Conservation (phyloP, 2,888 invertebrate species). For the Pheosia gnoma region DNA sequence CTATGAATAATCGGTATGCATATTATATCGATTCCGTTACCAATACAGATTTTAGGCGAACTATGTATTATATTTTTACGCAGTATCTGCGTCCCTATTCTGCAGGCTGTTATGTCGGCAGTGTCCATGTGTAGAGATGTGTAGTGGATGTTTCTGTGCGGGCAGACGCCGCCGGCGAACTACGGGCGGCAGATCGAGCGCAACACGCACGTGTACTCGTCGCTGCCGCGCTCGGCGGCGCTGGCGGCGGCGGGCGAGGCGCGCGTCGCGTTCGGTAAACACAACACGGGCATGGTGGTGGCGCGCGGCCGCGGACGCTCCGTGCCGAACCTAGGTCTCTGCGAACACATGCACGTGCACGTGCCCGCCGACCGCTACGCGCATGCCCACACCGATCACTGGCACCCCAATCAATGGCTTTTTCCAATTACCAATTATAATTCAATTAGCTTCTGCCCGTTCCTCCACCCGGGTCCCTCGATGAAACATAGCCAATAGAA, state of each 20-base stretch:
- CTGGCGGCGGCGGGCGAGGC: conserved; percentile 73
- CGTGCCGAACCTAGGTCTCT: conserved; percentile 95
- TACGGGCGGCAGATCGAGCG: conserved; percentile 90
- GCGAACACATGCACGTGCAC: conserved; percentile 39
- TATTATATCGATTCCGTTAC: too few relatives aligned
- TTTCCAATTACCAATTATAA: too few relatives aligned
- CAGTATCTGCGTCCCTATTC: too few relatives aligned
- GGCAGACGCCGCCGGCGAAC: conserved; percentile 90
- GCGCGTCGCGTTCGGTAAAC: conserved; percentile 91
- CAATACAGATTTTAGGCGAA: too few relatives aligned
- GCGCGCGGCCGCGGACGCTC: conserved; percentile 89
- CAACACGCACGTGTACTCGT: conserved; percentile 87
- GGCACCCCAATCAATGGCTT: not conserved
- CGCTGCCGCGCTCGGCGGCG: conserved; percentile 88
- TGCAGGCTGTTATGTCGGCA: too few relatives aligned
- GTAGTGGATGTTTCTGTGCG: conserved; percentile 12
- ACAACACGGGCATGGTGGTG: conserved; percentile 49
- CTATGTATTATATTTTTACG: too few relatives aligned
- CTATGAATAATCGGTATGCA: too few relatives aligned
- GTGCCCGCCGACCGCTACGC: conserved; percentile 12
- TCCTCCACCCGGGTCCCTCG: too few relatives aligned
- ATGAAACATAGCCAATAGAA: too few relatives aligned
- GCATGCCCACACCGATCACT: conserved; percentile 9
- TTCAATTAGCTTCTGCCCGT: too few relatives aligned
- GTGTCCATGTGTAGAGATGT: not conserved